These are phyloP conservation scores for Leucoma salicis DNA, from an alignment of 2,888 invertebrate genomes.

Conservation along the genomic window DNA sequence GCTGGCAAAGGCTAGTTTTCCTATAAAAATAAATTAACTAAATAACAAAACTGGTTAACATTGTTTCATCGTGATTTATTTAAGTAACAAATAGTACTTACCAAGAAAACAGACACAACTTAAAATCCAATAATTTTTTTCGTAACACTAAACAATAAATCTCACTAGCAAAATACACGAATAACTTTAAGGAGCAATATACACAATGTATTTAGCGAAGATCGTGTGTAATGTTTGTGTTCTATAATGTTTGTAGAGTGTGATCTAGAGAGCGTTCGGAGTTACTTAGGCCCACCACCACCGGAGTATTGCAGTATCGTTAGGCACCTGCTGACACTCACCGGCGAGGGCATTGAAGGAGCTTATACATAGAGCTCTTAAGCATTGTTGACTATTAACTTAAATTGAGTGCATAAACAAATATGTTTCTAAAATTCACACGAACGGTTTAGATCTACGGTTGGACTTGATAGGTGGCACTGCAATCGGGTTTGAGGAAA, in stretches of 20 bases:
- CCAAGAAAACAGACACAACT: background rate
- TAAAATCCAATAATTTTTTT: background rate
- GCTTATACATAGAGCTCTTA: background rate
- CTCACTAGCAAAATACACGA: background rate
- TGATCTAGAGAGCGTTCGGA: conserved; percentile 32
- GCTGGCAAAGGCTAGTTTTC: too few species aligned
- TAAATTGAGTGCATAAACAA: too few species aligned
- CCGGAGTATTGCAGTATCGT: conserved; percentile 26
- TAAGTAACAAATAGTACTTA: background rate
- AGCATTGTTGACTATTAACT: background rate
- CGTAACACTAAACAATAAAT: background rate
- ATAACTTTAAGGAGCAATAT: background rate
- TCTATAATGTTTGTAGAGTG: conserved; percentile 35
- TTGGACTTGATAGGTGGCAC: too few species aligned
- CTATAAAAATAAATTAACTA: too few species aligned
- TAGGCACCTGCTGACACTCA: conserved; percentile 5
- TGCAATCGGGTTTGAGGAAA: too few species aligned
- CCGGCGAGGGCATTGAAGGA: background rate
- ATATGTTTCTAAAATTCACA: too few species aligned
- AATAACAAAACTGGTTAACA: too few species aligned
- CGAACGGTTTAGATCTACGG: too few species aligned
- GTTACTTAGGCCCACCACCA: conserved; percentile 37
- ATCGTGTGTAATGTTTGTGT: conserved; percentile 31
- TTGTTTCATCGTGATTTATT: too few species aligned
- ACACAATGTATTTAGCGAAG: conserved; percentile 16